These are phyloP conservation scores for Albula goreensis DNA, from an alignment of 2,113 vertebrate species.

Conservation along the genomic window DNA sequence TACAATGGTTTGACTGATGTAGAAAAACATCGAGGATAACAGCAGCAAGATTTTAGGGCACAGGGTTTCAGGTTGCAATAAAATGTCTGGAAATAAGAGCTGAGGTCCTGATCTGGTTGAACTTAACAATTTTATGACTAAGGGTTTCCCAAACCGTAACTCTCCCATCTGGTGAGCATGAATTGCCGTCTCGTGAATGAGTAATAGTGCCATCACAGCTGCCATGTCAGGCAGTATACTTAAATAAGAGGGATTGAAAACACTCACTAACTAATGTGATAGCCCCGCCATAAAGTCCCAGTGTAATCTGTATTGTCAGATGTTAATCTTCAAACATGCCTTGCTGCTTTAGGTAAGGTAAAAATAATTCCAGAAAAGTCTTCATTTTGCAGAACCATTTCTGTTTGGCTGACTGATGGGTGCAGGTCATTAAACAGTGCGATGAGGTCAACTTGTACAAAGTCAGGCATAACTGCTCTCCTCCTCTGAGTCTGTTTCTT, in stretches of 20 bases:
- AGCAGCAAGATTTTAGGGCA: background rate
- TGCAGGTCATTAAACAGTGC: conserved; percentile 83
- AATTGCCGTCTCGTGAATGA: conserved; percentile 94
- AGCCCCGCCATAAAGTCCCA: conserved; percentile 80
- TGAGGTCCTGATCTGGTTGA: background rate
- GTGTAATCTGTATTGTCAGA: conserved; percentile 99
- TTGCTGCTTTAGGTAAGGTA: conserved; percentile 81
- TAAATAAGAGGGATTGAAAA: conserved; percentile 95
- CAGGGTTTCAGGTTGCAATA: background rate
- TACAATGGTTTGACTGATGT: background rate
- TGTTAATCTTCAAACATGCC: conserved; percentile 97
- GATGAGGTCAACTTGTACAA: conserved; percentile 84
- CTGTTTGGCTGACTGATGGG: conserved; percentile 82
- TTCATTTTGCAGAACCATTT: conserved; percentile 81
- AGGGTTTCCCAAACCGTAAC: conserved; percentile 81
- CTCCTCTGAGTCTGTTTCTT: background rate
- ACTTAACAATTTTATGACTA: background rate
- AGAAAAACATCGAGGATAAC: background rate
- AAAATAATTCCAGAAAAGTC: conserved; percentile 54
- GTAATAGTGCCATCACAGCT: conserved; percentile 99
- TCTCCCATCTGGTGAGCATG: conserved; percentile 84
- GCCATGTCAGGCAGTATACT: conserved; percentile 96
- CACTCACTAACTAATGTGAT: conserved; percentile 97
- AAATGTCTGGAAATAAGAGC: background rate
- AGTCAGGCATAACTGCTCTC: conserved; percentile 83